Evolutionary conservation across 2,888 invertebrate genomes (phyloP), one percentile per base, ranked within the genome.

Genomic region (Zaprionus lineosus): DNA sequence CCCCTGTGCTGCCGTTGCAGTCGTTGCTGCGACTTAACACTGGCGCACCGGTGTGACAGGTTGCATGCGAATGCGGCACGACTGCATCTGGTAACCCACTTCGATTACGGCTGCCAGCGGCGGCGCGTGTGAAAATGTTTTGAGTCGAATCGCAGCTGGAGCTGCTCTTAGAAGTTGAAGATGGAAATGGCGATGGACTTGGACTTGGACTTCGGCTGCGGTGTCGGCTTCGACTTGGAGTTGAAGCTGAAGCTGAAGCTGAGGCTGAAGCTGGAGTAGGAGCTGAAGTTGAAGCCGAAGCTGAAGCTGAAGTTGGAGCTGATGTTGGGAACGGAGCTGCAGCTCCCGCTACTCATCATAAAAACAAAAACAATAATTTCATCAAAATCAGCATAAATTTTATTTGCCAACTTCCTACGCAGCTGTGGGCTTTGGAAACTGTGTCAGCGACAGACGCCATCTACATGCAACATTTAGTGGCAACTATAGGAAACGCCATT

Each of bases 31-130:
- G 14, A 29, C 24, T 31, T 16, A 24, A 36, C 11, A 36, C 21
- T 29, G 58, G 71, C 68, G 65, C 71, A 69, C 76, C 64, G 74
- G 59, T 83, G 74, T 66, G 78, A 79, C 78, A 78, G 78, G 78
- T 78, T 78, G 78, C 75, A 72, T 72, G 83, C 75, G 79, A 77
- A 77, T 82, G 77, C 83, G 75, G 77, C 78, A 78, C 84, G 84
- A 78, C 77, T 78, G 78, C 84, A 73, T 79, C 78, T 79, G 84
- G 77, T 78, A 78, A 78, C 78, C 78, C 78, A 78, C 81, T 78
- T 78, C 81, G 78, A 78, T 83, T 78, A 83, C 83, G 50, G 68
- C 50, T 48, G 56, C 65, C 40, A 15, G 31, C 56, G 47, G 39
- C 37, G 51, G 57, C 82, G 76, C 76, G 76, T 77, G 77, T 81